These are phyloP conservation scores for Vulpes vulpes DNA, from an alignment of 2,113 vertebrate genomes.

Conservation along the genomic window DNA sequence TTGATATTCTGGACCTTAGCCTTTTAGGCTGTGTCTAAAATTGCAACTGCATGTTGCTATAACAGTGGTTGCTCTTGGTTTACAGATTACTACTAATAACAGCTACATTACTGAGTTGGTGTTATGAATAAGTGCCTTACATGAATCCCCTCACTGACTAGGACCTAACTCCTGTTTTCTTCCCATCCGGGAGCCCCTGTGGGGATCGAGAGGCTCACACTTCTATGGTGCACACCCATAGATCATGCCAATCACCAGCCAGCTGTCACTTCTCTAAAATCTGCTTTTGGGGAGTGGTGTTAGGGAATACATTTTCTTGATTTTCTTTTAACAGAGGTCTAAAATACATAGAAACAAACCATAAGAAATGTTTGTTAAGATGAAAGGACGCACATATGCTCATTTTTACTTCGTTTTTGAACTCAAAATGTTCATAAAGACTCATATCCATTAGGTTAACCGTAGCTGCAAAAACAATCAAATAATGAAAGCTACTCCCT, in stretches of 20 bases:
- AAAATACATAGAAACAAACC: not conserved
- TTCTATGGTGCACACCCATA: fast-evolving
- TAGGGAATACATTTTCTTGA: not conserved
- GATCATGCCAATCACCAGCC: not conserved
- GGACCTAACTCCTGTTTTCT: not conserved
- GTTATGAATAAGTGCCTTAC: too few species aligned
- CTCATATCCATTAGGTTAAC: not conserved
- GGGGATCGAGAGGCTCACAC: not conserved
- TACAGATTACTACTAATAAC: not conserved
- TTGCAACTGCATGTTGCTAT: not conserved
- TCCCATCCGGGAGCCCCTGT: not conserved
- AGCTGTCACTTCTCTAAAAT: not conserved
- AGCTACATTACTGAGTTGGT: not conserved
- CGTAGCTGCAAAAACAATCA: not conserved
- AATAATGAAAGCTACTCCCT: not conserved
- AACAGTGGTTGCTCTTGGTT: not conserved
- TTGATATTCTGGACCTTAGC: not conserved
- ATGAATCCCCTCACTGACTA: not conserved
- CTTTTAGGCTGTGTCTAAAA: not conserved
- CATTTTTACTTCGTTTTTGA: not conserved
- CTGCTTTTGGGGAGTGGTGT: not conserved
- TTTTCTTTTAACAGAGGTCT: not conserved
- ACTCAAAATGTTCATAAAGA: not conserved
- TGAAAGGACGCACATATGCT: not conserved
- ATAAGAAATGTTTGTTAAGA: not conserved